phyloP scores from a whole-genome alignment of 2,113 vertebrate species.

The Tragelaphus scriptus region DNA sequence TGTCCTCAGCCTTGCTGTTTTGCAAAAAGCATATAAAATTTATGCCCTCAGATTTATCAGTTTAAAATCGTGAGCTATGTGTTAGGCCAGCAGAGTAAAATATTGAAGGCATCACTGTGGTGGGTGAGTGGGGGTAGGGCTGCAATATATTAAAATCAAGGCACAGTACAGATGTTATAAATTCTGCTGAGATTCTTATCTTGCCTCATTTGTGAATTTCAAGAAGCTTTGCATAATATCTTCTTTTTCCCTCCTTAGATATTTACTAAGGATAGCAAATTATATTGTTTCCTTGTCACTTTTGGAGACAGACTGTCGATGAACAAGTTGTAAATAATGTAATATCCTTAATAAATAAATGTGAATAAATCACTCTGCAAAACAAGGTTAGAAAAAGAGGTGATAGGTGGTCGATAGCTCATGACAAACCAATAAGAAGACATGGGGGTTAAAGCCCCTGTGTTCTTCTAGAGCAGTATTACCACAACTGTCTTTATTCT shows the following conservation, averaged over 20 bases:
- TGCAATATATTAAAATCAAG: slow-evolving; percentile 46
- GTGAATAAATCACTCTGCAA: slow-evolving; percentile 57
- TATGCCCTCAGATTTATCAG: slow-evolving; percentile 62
- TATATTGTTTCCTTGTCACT: slow-evolving; percentile 55
- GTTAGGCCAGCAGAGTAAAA: slow-evolving; percentile 24
- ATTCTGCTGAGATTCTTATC: slow-evolving; percentile 53
- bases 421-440: neutral
- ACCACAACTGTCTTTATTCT: neutral
- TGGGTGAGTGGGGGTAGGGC: neutral
- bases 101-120: slow-evolving; percentile 17
- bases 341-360: slow-evolving; percentile 66
- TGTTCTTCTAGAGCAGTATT: neutral
- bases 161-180: neutral
- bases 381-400: slow-evolving; percentile 47
- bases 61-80: slow-evolving; percentile 49
- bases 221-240: slow-evolving; percentile 53
- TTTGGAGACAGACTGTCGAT: slow-evolving; percentile 53
- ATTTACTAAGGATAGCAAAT: slow-evolving; percentile 62
- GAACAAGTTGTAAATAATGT: slow-evolving; percentile 63
- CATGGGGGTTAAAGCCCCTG: neutral
- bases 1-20: slow-evolving; percentile 56
- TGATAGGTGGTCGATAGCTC: neutral
- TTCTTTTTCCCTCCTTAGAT: slow-evolving; percentile 23
- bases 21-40: slow-evolving; percentile 61
- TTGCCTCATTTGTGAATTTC: slow-evolving; percentile 43